Base-by-base conservation (phyloP, 2,888 invertebrate genomes). In the Ernsta delagoae region DNA sequence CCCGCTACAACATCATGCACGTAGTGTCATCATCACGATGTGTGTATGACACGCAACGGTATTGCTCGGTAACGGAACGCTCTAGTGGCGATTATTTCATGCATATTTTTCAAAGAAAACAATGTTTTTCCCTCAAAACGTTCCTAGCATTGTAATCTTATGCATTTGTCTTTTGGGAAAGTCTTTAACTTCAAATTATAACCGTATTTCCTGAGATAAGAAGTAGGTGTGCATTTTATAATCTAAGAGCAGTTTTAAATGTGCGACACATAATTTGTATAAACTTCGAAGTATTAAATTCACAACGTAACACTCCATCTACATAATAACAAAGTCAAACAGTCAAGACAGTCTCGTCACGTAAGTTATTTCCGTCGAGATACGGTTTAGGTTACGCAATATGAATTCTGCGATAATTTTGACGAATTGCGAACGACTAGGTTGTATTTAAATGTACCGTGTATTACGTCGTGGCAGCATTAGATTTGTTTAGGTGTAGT, bases 311-410 rank as follows among this genome's bases (percentile, higher is more conserved):
- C 12, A 48, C 48, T n/a, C n/a, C n/a, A n/a, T 5, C 48, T 48
- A 2, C 12, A 12, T 9, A 48, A 48, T 48, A 48, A 7, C 12
- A 48, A 12, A 1, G 24, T 24, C 3, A 24, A 24, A 1, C 50
- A 50, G 12, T 5, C 50, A 50, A 50, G 16, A 50, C 50, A 50
- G 16, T 50, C 50, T 53, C 12, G 50, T 53, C 50, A 53, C 50
- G 50, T 53, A 53, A 53, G 50, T 24, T 53, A 53, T 53, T 53
- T 24, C 50, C 50, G 24, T 24, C 8, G 50, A 6, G 53, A 53
- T 53, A 53, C 24, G 24, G 8, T 50, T 50, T 16, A 50, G 48
- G 48, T 50, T 12, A 50, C 12, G 48, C 48, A 50, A 50, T 7
- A 16, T 50, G 48, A 50, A 50, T 50, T 16, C 48, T 7, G 16